Evolutionary conservation across 1,140 invertebrate genomes (phyloP), one percentile per base, ranked within the genome.

Genomic region (Hypothenemus hampei): DNA sequence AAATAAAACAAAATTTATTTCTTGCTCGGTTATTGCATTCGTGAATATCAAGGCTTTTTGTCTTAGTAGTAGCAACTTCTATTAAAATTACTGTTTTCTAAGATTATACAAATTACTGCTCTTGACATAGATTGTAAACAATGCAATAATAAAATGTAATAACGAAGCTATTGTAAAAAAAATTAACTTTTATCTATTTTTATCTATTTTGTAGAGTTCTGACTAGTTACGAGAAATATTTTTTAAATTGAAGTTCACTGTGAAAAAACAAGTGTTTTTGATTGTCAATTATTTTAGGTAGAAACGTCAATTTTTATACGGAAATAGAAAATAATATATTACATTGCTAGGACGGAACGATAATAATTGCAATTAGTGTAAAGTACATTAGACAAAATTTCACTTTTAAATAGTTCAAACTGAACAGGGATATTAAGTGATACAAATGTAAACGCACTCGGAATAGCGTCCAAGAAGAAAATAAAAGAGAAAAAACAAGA

Each of bases 1-100:
- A 63, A 50, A 57, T 54, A 43, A 29, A 29, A 29, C n/a, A 31
- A 31, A 13, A 2, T 11, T 31, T 31, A 31, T 31, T 31, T 31
- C 13, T 31, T 8, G 8, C 10, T 11, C 8, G 26, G 10, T 31
- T 31, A 31, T 31, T 31, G 26, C 26, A 31, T n/a, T n/a, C n/a
- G n/a, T n/a, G n/a, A n/a, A n/a, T n/a, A 21, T 15, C 18, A 39
- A 15, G 6, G n/a, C 10, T 15, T 10, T 5, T 47, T 39, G 18
- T 39, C 18, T 16, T 16, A 11, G n/a, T n/a, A n/a, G 4, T 1
- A 39, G 36, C 3, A 31, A 31, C 26, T 31, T 11, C 8, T 13
- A 31, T 11, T 15, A 39, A 16, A 39, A 39, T 39, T 13, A 39
- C 10, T 39, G 36, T 39, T 1, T 7, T 7, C 6, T 7, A 29